phyloP scores from a whole-genome alignment of 2,113 vertebrate genomes.

The Engystomops pustulosus region DNA sequence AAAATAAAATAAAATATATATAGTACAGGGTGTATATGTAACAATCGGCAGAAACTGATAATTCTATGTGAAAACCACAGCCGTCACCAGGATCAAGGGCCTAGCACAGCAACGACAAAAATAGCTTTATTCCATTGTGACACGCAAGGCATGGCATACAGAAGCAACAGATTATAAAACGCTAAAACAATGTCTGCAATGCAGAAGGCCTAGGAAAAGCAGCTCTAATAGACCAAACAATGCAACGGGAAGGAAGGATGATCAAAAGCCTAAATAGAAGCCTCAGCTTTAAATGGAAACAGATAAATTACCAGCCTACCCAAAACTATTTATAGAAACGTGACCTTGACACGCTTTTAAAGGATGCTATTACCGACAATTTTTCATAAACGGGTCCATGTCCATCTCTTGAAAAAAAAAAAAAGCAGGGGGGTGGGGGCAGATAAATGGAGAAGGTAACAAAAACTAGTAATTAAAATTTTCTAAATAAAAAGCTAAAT shows the following conservation, averaged over 20 bases:
- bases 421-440: not conserved
- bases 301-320: slow-evolving; percentile 30
- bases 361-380: not conserved
- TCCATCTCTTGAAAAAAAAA: too few relatives aligned
- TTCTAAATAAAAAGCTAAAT: too few relatives aligned
- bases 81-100: slow-evolving; percentile 1
- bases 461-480: too few relatives aligned
- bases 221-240: not conserved
- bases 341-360: not conserved
- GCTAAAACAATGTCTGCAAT: slow-evolving; percentile 29
- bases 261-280: not conserved
- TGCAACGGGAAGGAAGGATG: not conserved
- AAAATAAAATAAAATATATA: not conserved
- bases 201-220: not conserved
- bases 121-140: slow-evolving; percentile 24
- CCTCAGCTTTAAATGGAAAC: slow-evolving; percentile 15
- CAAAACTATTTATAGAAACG: slow-evolving; percentile 17
- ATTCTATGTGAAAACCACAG: slow-evolving; percentile 16
- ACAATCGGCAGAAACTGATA: slow-evolving; percentile 4
- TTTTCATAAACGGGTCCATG: too few relatives aligned
- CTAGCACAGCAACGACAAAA: not conserved
- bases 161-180: slow-evolving; percentile 25
- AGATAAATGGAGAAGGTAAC: too few relatives aligned
- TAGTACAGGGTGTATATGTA: not conserved
- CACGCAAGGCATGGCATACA: not conserved